Base-by-base conservation (phyloP, 2,113 vertebrate genomes). In the Centropristis striata region DNA sequence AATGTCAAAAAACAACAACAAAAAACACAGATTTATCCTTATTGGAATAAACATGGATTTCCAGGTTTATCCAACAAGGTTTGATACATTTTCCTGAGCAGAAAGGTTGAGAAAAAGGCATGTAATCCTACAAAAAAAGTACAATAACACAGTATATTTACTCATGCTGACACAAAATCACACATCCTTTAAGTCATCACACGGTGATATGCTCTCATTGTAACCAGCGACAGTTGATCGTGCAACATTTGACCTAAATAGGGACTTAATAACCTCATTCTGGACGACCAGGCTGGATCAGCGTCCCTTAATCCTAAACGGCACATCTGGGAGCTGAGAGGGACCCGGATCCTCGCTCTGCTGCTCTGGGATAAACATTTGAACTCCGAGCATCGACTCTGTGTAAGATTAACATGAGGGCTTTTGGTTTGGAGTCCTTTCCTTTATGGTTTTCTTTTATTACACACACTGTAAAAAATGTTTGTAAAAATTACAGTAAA, bases 241-340 rank as follows among this genome's bases (percentile, higher is more conserved):
- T 46, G 64, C 71, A 70, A 49, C 39, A 51, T 65, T 58, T 90
- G 85, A 86, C 87, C 90, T 67, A 89, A 69, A 90, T 88, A 74
- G 28, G 58, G 76, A 84, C 39, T 71, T 71, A 71, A 78, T 65
- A 76, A 71, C 78, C 79, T 76, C 66, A 66, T 77, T 88, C 71
- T 84, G 84, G 67, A 53, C 20, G 72, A 79, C 67, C 86, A 57
- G 68, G 60, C 57, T 37, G 86, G 85, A 90, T 87, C 85, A 88
- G 75, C 65, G 4, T 44, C 39, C 16, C 47, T 53, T 91, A 90
- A 91, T 91, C 86, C 89, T 66, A 15, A 81, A 83, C 0, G 46
- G 46, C 84, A 88, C 83, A 90, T 91, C 80, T 90, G 88, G 87
- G 85, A 80, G 51, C 63, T 12, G 64, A 39, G 69, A 41, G 50